Base-by-base conservation (phyloP, 2,888 invertebrate genomes). In the Chrysina gloriosa region DNA sequence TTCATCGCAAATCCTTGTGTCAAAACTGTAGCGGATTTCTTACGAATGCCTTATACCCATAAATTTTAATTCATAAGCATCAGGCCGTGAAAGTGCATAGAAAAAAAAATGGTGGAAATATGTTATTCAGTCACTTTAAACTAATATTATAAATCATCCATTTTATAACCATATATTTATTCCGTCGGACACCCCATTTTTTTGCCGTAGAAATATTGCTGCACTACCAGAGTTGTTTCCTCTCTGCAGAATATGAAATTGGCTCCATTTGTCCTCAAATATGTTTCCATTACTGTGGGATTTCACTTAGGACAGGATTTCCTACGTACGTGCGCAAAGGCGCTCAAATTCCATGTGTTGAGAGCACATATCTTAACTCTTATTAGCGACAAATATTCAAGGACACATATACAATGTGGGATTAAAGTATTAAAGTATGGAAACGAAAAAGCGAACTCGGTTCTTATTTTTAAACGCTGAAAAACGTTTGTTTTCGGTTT, bases 141-240 rank as follows among this genome's bases (percentile, higher is more conserved):
- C 25, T 21, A 58, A 58, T 58, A 58, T 39, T 25, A 58, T 58
- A 58, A 58, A 58, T 58, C 58, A 58, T 42, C 9, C 42, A 42
- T 42, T 58, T 58, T 58, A 42, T 58, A 42, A 25, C 58, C 42
- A 58, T 42, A 58, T 58, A 58, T 58, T 58, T 58, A 58, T 58
- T 58, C 45, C 27, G 45, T 58, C 36, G 16, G 58, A 58, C 58
- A 39, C 27, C 14, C 19, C 58, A 58, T 58, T 58, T 58, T 58
- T 58, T 58, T 29, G 11, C 58, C 16, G 27, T 27, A 58, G 58
- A 58, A 39, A 58, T 58, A 58, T 58, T 58, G 19, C 39, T 39
- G 39, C 25, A 25, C 25, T 45, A 58, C 42, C 42, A 42, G 42
- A 23, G 14, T 27, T 42, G 42, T 9, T 39, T 42, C 58, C 27